Evolutionary conservation across 2,113 vertebrate genomes (phyloP), one percentile per base, ranked within the genome.

Genomic region (Alouatta palliata): DNA sequence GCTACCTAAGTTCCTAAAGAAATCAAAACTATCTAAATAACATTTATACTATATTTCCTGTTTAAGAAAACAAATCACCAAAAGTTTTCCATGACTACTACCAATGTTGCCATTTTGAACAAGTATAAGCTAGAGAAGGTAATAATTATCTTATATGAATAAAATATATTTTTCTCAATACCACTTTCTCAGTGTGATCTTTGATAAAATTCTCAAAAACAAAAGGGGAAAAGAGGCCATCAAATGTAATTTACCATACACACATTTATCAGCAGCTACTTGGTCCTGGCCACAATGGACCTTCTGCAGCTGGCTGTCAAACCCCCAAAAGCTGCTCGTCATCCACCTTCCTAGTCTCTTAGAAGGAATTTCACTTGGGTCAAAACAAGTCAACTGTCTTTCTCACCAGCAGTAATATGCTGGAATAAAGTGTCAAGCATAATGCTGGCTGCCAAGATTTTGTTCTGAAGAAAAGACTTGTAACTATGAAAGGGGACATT

Each of bases 321-420:
- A 40, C 61, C 79, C 82, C 89, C 90, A 75, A 97, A 90, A 73
- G 81, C 94, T 84, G 94, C 96, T 83, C n/a, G 40, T 90, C 76
- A 71, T 37, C 79, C 89, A 91, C 87, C 91, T 91, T 83, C 86
- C 86, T 83, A 35, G 30, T 85, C 49, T n/a, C 76, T 92, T 32
- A 96, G 70, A 92, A 90, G 49, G 77, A 96, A 85, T 37, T 83
- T 94, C 75, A 80, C 80, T 83, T 87, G 89, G 93, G 94, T 91
- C 93, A 96, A 96, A 97, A 98, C 88, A 96, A 97, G 95, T 91
- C 96, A 96, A 86, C 66, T 83, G 86, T 61, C 64, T 97, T 96
- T 97, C 91, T 97, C 73, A 68, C 47, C 32, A 89, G 91, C n/a
- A 96, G 96, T 83, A 88, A 94, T 76, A 94, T 68, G 21, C 73